These are phyloP conservation scores for Eilema caniola DNA, from an alignment of 2,888 invertebrate species.

Conservation along the genomic window DNA sequence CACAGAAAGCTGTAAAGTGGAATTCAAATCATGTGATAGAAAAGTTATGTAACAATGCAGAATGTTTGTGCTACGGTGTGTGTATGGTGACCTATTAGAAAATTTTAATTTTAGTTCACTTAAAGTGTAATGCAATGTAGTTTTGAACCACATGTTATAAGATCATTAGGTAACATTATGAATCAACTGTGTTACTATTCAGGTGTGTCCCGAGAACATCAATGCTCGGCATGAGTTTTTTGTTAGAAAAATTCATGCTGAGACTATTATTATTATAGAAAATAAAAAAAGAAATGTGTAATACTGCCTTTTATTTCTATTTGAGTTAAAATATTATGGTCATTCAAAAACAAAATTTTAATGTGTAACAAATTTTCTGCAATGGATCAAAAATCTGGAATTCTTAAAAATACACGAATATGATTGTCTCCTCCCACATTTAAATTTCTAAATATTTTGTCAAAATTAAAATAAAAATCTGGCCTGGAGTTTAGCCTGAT, in stretches of 20 bases:
- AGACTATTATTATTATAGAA: slow-evolving; percentile 70
- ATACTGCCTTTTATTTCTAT: slow-evolving; percentile 53
- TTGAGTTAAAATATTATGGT: background rate
- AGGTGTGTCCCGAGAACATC: slow-evolving; percentile 50
- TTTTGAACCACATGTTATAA: slow-evolving; percentile 47
- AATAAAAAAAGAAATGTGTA: slow-evolving; percentile 63
- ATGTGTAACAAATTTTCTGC: background rate
- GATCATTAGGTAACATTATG: slow-evolving; percentile 43
- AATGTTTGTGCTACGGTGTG: slow-evolving; percentile 65
- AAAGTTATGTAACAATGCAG: slow-evolving; percentile 75
- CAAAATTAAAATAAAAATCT: background rate
- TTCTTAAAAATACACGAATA: background rate
- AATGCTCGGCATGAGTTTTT: slow-evolving; percentile 77
- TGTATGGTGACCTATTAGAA: slow-evolving; percentile 63
- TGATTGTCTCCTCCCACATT: background rate
- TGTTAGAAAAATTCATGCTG: slow-evolving; percentile 76
- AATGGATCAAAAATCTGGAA: background rate
- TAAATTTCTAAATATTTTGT: background rate
- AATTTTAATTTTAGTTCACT: slow-evolving; percentile 60
- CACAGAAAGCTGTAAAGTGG: slow-evolving; percentile 59
- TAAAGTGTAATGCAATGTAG: slow-evolving; percentile 64
- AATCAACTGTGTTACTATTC: slow-evolving; percentile 32
- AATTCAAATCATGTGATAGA: slow-evolving; percentile 76
- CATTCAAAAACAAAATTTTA: background rate
- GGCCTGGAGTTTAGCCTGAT: background rate